Conservation (phyloP, 2,113 vertebrate species). For the Shinisaurus crocodilurus region DNA sequence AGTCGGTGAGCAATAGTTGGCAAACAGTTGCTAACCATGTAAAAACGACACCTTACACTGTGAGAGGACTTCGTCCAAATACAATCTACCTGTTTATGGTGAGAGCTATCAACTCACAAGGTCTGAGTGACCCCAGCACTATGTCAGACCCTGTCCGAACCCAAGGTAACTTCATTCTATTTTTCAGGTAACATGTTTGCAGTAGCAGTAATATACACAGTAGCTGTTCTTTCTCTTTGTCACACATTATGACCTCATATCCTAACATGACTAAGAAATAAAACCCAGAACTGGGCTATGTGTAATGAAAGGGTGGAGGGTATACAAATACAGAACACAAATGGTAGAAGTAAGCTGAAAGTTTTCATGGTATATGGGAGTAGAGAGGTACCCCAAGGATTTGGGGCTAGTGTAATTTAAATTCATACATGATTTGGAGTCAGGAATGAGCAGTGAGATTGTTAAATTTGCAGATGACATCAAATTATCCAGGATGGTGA, state of each 20-base stretch:
- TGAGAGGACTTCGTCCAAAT: conserved; percentile 93
- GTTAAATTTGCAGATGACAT: neutral
- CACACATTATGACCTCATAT: neutral
- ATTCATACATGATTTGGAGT: neutral
- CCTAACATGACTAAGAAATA: neutral
- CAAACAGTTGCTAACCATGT: conserved; percentile 96
- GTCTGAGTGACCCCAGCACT: conserved; percentile 96
- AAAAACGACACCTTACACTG: conserved; percentile 90
- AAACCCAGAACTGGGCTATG: neutral
- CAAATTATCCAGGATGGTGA: neutral
- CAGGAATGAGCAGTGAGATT: neutral
- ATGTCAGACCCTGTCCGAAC: conserved; percentile 97
- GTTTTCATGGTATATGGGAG: neutral
- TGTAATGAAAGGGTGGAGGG: neutral
- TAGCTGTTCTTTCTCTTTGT: neutral
- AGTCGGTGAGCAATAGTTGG: conserved; percentile 99
- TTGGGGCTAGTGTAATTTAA: neutral
- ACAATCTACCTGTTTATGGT: conserved; percentile 99
- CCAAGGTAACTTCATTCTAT: conserved; percentile 84
- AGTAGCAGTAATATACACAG: neutral
- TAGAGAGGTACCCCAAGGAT: neutral
- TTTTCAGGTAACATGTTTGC: neutral
- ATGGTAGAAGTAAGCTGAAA: neutral
- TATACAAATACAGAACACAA: neutral
- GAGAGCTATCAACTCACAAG: conserved; percentile 92